Evolutionary conservation across 2,113 vertebrate genomes (phyloP).

Genomic region (Hippocampus barbouri): DNA sequence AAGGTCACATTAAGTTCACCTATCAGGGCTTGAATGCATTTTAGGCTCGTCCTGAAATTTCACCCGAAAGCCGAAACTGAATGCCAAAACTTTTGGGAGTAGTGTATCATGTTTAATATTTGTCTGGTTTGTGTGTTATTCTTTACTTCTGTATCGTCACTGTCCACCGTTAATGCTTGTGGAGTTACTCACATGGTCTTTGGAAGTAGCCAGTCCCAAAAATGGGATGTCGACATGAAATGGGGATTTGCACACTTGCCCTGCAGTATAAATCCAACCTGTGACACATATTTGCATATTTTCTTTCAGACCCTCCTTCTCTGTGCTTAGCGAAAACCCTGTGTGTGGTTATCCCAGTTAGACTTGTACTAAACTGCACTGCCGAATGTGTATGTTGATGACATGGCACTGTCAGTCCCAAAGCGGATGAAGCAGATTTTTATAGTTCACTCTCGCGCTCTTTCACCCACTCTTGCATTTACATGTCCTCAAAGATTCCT

Average conservation of each 20-base stretch:
- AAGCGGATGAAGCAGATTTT: conserved; percentile 27
- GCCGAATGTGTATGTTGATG: background rate
- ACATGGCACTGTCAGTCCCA: conserved; percentile 3
- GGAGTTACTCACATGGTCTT: background rate
- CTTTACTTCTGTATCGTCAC: no score
- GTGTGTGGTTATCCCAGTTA: background rate
- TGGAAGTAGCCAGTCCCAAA: background rate
- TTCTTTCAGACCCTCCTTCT: background rate
- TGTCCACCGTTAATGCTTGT: background rate
- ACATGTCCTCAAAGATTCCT: conserved; percentile 1
- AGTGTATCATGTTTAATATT: no score
- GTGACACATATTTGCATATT: background rate
- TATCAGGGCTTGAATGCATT: no score
- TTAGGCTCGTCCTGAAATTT: no score
- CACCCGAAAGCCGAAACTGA: no score
- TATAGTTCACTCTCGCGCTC: conserved; percentile 21
- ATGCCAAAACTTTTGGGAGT: no score
- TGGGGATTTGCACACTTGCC: background rate
- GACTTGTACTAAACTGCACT: conserved; percentile 4
- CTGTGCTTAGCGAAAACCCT: background rate
- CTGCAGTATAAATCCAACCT: background rate
- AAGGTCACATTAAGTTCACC: no score
- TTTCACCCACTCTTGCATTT: conserved; percentile 13
- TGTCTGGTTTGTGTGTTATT: no score
- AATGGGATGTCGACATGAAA: background rate